These are phyloP conservation scores for Stegana nigrithorax DNA, from an alignment of 2,888 invertebrate species.

Conservation along the genomic window DNA sequence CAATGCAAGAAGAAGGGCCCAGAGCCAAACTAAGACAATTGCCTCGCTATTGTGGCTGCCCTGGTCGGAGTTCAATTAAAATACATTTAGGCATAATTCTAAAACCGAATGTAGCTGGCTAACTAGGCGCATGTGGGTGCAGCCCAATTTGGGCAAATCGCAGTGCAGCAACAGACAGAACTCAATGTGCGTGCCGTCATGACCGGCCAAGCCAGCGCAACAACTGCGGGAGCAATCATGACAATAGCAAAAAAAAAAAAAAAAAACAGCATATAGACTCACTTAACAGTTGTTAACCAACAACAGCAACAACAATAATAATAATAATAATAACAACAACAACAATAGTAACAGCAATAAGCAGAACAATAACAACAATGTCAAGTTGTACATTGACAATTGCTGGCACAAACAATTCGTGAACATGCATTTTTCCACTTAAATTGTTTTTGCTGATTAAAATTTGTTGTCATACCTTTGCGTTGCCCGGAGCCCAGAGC, in stretches of 20 bases:
- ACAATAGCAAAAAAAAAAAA: too few species aligned
- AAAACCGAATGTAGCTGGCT: constrained; percentile 5
- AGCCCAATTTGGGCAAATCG: constrained; percentile 19
- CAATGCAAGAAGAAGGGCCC: neutral
- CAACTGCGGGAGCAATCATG: neutral
- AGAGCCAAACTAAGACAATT: neutral
- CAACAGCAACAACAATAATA: constrained; percentile 6
- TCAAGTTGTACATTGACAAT: too few species aligned
- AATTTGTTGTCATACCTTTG: constrained; percentile 20
- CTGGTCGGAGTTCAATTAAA: constrained; percentile 47
- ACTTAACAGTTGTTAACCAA: constrained; percentile 30
- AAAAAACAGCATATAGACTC: neutral
- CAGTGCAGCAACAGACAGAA: neutral
- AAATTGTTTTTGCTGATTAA: constrained; percentile 34
- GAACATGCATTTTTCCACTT: constrained; percentile 39
- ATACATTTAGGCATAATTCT: constrained; percentile 46
- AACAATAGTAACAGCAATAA: constrained; percentile 6
- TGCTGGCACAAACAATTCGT: constrained; percentile 24
- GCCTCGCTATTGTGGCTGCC: constrained; percentile 33
- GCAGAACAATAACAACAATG: constrained; percentile 19
- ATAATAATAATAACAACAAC: constrained; percentile 12
- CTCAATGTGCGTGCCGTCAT: constrained; percentile 1
- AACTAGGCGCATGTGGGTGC: constrained; percentile 10
- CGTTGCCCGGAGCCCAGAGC: neutral
- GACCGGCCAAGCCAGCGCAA: neutral